Evolutionary conservation across 1,140 invertebrate species (phyloP).

Genomic region (Oppia nitens): DNA sequence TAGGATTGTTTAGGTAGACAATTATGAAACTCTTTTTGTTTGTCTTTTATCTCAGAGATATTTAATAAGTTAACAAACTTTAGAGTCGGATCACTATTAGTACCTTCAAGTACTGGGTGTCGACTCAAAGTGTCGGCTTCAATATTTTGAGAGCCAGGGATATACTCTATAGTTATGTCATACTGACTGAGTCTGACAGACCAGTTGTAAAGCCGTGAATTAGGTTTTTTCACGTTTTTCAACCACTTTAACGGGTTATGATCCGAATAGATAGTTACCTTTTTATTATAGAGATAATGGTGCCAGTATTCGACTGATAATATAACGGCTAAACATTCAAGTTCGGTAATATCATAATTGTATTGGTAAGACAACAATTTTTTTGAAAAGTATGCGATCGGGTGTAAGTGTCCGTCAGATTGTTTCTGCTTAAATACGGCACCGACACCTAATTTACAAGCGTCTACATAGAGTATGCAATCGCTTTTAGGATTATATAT

Average conservation of each 20-base stretch:
- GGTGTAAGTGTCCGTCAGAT: not conserved
- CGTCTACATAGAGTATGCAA: conserved; percentile 25
- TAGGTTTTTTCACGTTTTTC: not conserved
- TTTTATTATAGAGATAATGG: conserved; percentile 1
- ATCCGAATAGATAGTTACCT: conserved; percentile 11
- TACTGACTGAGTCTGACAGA: conserved; percentile 25
- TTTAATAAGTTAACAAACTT: not conserved
- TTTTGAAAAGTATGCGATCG: conserved; percentile 2
- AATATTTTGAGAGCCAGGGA: conserved; percentile 2
- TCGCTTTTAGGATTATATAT: conserved; percentile 16
- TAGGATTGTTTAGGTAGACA: not conserved
- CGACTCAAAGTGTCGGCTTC: conserved; percentile 16
- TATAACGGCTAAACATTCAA: conserved; percentile 15
- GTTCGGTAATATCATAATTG: conserved; percentile 1
- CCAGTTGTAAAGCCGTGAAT: conserved; percentile 13
- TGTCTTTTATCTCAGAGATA: not conserved
- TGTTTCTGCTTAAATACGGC: conserved; percentile 24
- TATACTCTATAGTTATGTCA: conserved; percentile 21
- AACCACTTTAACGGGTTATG: conserved; percentile 6
- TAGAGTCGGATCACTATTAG: not conserved
- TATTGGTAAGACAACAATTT: not conserved
- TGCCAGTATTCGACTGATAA: conserved; percentile 7
- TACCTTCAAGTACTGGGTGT: not conserved
- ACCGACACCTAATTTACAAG: conserved; percentile 23
- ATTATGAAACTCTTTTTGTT: not conserved